Evolutionary conservation across 2,797 vertebrate species (phyloP).

Genomic region (Spea hammondii): DNA sequence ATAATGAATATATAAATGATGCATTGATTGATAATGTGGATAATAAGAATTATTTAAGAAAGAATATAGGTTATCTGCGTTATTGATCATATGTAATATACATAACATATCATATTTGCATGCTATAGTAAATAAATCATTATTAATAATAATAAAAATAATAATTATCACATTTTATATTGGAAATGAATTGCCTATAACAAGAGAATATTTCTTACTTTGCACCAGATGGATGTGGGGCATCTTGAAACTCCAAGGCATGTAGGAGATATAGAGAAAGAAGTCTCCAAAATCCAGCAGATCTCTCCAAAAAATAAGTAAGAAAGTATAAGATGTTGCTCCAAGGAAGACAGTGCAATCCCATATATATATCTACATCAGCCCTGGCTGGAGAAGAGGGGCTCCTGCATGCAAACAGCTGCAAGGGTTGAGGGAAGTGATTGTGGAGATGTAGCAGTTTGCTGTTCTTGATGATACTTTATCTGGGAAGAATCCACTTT

Average conservation of each 20-base stretch:
- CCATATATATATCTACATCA: neutral
- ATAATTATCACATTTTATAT: no score
- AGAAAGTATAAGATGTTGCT: neutral
- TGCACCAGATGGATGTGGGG: neutral
- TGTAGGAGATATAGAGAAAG: neutral
- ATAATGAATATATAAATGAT: no score
- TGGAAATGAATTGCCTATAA: no score
- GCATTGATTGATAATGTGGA: no score
- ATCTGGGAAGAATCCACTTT: constrained; percentile 25
- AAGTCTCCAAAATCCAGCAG: neutral
- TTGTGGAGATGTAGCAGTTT: neutral
- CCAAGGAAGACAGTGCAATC: neutral
- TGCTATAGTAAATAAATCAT: no score
- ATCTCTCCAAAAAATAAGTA: neutral
- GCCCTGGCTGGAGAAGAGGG: neutral
- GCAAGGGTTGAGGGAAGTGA: neutral
- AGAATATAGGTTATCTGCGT: no score
- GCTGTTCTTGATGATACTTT: neutral
- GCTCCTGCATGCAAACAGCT: neutral
- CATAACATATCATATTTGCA: no score
- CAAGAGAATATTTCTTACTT: neutral
- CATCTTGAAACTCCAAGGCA: neutral
- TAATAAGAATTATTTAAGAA: no score
- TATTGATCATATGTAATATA: no score
- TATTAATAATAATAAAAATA: no score